These are phyloP conservation scores for Drosophila setosimentum DNA, from an alignment of 2,888 invertebrate genomes.

Conservation along the genomic window DNA sequence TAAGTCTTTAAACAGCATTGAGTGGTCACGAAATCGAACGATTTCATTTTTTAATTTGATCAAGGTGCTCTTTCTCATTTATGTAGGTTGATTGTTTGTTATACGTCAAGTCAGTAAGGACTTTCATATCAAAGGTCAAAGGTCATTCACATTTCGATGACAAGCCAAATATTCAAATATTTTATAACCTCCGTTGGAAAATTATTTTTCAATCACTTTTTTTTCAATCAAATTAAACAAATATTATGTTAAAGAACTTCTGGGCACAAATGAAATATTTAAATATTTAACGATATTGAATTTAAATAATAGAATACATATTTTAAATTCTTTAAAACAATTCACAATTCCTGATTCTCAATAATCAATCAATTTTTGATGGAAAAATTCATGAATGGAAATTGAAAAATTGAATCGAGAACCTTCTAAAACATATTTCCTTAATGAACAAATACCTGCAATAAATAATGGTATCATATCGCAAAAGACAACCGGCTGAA, in stretches of 20 bases:
- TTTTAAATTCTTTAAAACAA: background rate
- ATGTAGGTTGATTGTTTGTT: background rate
- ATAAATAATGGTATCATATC: constrained; percentile 14
- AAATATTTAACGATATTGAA: background rate
- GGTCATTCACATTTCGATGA: background rate
- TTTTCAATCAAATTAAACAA: background rate
- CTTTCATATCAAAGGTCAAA: background rate
- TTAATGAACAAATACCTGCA: background rate
- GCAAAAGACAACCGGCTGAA: constrained; percentile 1
- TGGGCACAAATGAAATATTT: background rate
- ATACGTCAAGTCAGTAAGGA: background rate
- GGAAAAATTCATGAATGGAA: too few species aligned
- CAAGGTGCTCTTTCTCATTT: background rate
- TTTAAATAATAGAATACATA: background rate
- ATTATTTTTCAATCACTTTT: background rate
- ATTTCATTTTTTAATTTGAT: background rate
- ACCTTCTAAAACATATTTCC: constrained; percentile 1
- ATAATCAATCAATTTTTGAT: background rate
- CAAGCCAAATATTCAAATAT: background rate
- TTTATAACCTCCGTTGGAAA: background rate
- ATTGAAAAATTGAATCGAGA: background rate
- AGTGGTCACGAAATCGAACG: background rate
- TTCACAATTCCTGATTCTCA: background rate
- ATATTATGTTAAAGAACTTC: background rate
- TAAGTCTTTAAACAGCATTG: background rate